Percentiles rank a stretch among this genome's conserved stretches.
Conservation (phyloP, 2,113 vertebrate species). For the Hippolais icterina region DNA sequence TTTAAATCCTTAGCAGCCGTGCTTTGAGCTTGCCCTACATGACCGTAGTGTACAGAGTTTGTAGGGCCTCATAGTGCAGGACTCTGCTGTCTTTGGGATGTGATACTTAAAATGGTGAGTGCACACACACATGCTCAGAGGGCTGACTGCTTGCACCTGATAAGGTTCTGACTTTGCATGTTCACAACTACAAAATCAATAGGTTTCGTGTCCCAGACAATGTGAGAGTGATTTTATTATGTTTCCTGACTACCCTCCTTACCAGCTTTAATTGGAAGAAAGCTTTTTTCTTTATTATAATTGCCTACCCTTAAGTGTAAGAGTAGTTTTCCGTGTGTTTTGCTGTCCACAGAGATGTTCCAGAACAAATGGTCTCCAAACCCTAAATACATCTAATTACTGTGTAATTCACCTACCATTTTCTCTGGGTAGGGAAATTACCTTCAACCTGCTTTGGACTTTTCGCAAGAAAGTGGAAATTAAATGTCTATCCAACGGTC, state of each 20-base stretch:
- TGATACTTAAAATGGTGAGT: not conserved
- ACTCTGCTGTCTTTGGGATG: not conserved
- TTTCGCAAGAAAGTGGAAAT: not conserved
- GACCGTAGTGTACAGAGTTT: fast-evolving
- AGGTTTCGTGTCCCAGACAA: not conserved
- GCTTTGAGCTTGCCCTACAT: not conserved
- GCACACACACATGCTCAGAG: not conserved
- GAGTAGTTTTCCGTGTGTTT: not conserved
- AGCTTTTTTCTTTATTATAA: not conserved
- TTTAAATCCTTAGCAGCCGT: not conserved
- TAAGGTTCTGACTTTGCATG: not conserved
- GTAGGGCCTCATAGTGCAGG: not conserved
- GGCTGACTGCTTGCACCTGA: not conserved
- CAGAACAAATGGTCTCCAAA: not conserved
- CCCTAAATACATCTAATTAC: not conserved
- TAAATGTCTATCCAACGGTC: not conserved
- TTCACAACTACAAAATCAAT: not conserved
- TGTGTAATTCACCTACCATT: not conserved
- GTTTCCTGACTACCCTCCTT: not conserved
- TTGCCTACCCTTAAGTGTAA: not conserved
- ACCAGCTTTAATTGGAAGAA: not conserved
- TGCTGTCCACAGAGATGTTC: not conserved
- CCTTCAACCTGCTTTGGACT: not conserved
- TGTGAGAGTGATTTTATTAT: not conserved
- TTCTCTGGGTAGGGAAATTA: not conserved